phyloP scores from a whole-genome alignment of 2,888 invertebrate genomes.

The Pilophorus perplexus region DNA sequence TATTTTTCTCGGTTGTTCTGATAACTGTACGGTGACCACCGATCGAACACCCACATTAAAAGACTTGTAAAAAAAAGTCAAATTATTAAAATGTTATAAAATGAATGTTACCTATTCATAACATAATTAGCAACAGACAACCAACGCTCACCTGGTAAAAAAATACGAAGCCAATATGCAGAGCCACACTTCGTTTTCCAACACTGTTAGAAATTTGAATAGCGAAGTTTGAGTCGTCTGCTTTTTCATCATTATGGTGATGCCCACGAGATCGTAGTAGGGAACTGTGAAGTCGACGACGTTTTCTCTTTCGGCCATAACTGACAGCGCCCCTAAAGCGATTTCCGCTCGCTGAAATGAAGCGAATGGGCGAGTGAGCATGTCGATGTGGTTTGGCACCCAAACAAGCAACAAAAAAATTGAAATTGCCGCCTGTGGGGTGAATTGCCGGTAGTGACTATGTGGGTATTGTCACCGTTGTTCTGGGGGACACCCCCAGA shows the following conservation, averaged over 20 bases:
- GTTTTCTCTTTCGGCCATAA: slow-evolving; percentile 95
- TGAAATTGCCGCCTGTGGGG: too few species aligned
- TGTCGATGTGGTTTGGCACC: too few species aligned
- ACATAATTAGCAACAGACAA: too few species aligned
- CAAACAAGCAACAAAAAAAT: too few species aligned
- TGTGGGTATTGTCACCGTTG: too few species aligned
- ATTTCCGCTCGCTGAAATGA: slow-evolving; percentile 81
- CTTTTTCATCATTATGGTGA: slow-evolving; percentile 92
- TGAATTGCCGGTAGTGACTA: too few species aligned
- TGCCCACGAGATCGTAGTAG: slow-evolving; percentile 95
- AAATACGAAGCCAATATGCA: slow-evolving; percentile 94
- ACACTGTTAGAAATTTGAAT: slow-evolving; percentile 93
- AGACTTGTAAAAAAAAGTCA: slow-evolving; percentile 57
- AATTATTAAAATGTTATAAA: too few species aligned
- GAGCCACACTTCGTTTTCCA: slow-evolving; percentile 95
- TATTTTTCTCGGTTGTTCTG: slow-evolving; percentile 92
- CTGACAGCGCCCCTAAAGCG: slow-evolving; percentile 87
- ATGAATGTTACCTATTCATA: too few species aligned
- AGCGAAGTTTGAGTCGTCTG: slow-evolving; percentile 86
- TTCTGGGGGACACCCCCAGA: too few species aligned
- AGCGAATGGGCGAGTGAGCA: not conserved
- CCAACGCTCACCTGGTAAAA: slow-evolving; percentile 79
- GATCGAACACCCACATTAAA: slow-evolving; percentile 94
- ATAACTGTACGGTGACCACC: slow-evolving; percentile 95
- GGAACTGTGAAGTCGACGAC: slow-evolving; percentile 98